Evolutionary conservation across 2,888 invertebrate species (phyloP), one percentile per base, ranked within the genome.

Genomic region (Pheosia gnoma): DNA sequence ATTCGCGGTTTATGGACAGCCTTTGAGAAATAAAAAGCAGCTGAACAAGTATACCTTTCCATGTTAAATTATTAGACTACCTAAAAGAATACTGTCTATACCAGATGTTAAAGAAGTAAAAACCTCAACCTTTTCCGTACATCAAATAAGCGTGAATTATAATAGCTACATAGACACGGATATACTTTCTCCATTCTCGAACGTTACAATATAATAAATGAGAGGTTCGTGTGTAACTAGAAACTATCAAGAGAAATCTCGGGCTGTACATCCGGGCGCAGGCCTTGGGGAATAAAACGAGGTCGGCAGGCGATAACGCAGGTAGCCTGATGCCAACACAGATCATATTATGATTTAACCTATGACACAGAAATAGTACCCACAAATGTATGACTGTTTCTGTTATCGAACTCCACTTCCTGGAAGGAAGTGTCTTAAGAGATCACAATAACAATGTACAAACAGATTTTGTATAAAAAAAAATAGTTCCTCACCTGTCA

Each of bases 211-310:
- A 71, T 78, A 79, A 80, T 79, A 81, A 84, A 84, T 82, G 72
- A 78, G 79, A 84, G 75, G 72, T 83, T 81, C 80, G 80, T 85
- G 78, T 82, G 81, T 80, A 84, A 85, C 81, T 84, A 85, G 84
- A 84, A 84, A 87, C 83, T 85, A 84, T 83, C 79, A 85, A 87
- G 88, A 88, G 90, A 89, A 89, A 90, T 88, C 88, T 88, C 77
- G 77, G 68, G 78, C 79, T 69, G 71, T 71, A 75, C 82, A 90
- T 90, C 89, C 89, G 88, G 86, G 78, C 84, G 79, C 76, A 79
- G 80, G 81, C 87, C 86, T 90, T 87, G 85, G 80, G 83, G 84
- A 82, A 85, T 25, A 83, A 25, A 86, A 81, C 84, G 85, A 86
- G 84, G 86, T 80, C 80, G 82, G 63, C 61, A 71, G 39, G 37